phyloP scores from a whole-genome alignment of 2,113 vertebrate genomes.

The Coregonus clupeaformis region DNA sequence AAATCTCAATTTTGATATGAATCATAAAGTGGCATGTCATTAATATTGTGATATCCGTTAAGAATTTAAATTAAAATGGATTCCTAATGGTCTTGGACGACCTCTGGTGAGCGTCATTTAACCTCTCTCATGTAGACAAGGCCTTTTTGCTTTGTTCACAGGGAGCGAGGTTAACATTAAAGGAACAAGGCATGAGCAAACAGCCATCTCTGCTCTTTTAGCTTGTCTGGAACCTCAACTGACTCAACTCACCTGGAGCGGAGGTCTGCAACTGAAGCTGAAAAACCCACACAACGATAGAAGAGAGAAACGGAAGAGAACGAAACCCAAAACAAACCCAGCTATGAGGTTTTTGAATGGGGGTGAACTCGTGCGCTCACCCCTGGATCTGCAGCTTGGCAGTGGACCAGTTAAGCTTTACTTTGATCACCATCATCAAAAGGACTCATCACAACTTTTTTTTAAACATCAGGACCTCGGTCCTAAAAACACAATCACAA shows the following conservation, averaged over 20 bases:
- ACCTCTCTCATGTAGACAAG: conserved; percentile 56
- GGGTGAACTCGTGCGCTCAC: conserved; percentile 64
- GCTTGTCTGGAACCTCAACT: conserved; percentile 52
- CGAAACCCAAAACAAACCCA: conserved; percentile 7
- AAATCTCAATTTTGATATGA: conserved; percentile 62
- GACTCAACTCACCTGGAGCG: conserved; percentile 61
- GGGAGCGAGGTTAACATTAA: conserved; percentile 61
- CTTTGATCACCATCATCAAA: conserved; percentile 73
- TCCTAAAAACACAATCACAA: conserved; percentile 77
- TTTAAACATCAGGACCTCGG: conserved; percentile 76
- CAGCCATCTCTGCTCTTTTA: conserved; percentile 43
- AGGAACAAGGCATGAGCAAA: conserved; percentile 10
- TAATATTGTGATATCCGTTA: conserved; percentile 46
- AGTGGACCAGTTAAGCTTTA: conserved; percentile 75
- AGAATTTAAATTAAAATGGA: conserved; percentile 62
- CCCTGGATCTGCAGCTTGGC: conserved; percentile 72
- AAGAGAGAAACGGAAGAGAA: conserved; percentile 44
- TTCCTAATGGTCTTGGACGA: conserved; percentile 57
- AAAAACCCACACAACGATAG: conserved; percentile 33
- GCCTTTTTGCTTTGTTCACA: conserved; percentile 55
- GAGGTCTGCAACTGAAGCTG: conserved; percentile 58
- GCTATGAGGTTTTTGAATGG: conserved; percentile 72
- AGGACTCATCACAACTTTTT: conserved; percentile 74
- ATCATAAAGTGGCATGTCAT: conserved; percentile 62
- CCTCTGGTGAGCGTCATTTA: conserved; percentile 63